Percentiles rank a stretch among this genome's conserved stretches.
phyloP scores from a whole-genome alignment of 2,113 vertebrate species.

The Limnothrissa miodon region DNA sequence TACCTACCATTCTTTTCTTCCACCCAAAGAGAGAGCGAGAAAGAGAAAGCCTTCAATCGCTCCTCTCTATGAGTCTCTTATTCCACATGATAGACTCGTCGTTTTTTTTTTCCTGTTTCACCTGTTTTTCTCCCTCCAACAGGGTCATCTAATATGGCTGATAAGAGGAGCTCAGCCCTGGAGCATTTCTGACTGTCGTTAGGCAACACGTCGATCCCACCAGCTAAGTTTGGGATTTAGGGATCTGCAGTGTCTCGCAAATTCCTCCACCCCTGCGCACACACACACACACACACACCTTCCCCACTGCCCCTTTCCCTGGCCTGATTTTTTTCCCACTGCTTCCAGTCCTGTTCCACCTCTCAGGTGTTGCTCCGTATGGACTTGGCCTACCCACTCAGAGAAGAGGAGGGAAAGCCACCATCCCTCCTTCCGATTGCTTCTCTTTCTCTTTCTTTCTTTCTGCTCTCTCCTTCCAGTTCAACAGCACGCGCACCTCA shows the following conservation, averaged over 20 bases:
- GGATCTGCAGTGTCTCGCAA: constrained; percentile 58
- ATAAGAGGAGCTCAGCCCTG: constrained; percentile 65
- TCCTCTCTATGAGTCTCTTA: constrained; percentile 61
- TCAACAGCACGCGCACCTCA: constrained; percentile 17
- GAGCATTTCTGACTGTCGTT: constrained; percentile 63
- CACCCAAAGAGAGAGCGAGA: constrained; percentile 35
- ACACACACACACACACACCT: background rate
- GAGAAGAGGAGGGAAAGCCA: background rate
- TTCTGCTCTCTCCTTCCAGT: background rate
- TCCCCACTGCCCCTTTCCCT: background rate
- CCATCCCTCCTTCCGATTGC: background rate
- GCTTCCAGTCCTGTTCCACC: constrained; percentile 52
- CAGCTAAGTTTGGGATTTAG: constrained; percentile 55
- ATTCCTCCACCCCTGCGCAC: constrained; percentile 42
- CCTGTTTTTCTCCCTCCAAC: constrained; percentile 44
- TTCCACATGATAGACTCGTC: constrained; percentile 67
- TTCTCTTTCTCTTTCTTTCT: background rate
- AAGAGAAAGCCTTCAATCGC: constrained; percentile 62
- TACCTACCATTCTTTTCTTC: constrained; percentile 71
- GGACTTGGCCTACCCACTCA: background rate
- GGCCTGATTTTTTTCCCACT: constrained; percentile 58
- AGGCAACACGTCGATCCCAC: constrained; percentile 66
- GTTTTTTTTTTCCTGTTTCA: constrained; percentile 26
- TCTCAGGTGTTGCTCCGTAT: constrained; percentile 57
- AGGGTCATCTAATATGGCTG: constrained; percentile 69